Conservation (phyloP, 2,888 invertebrate genomes). For the Zaprionus bogoriensis region DNA sequence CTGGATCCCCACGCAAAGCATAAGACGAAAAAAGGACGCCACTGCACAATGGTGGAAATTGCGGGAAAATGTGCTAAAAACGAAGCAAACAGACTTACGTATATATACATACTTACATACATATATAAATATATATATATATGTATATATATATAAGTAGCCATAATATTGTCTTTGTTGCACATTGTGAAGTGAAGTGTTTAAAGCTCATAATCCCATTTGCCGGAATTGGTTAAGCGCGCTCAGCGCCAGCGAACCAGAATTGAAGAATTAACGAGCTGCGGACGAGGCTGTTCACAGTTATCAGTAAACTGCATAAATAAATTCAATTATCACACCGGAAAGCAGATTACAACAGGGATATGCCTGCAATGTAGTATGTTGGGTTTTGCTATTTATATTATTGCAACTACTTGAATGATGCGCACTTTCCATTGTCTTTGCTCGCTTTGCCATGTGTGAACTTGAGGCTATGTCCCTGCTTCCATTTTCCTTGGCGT, state of each 20-base stretch:
- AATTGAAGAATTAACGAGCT: conserved; percentile 10
- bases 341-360: not conserved
- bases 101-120: not conserved
- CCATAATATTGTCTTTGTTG: conserved; percentile 65
- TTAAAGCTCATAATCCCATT: conserved; percentile 71
- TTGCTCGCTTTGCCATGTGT: conserved; percentile 30
- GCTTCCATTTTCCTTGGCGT: conserved; percentile 7
- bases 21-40: conserved; percentile 67
- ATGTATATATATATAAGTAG: conserved; percentile 29
- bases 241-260: not conserved
- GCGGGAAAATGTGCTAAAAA: conserved; percentile 38
- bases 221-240: conserved; percentile 43
- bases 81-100: conserved; percentile 19
- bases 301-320: not conserved
- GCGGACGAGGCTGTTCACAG: not conserved
- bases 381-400: not conserved
- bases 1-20: conserved; percentile 47
- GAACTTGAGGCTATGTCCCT: conserved; percentile 51
- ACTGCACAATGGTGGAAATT: conserved; percentile 61
- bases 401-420: too few relatives aligned
- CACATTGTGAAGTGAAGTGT: conserved; percentile 67
- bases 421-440: too few relatives aligned
- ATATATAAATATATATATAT: not conserved
- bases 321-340: not conserved
- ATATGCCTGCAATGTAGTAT: not conserved